Base-by-base conservation (phyloP, 2,797 vertebrate species). In the Salmo trutta region DNA sequence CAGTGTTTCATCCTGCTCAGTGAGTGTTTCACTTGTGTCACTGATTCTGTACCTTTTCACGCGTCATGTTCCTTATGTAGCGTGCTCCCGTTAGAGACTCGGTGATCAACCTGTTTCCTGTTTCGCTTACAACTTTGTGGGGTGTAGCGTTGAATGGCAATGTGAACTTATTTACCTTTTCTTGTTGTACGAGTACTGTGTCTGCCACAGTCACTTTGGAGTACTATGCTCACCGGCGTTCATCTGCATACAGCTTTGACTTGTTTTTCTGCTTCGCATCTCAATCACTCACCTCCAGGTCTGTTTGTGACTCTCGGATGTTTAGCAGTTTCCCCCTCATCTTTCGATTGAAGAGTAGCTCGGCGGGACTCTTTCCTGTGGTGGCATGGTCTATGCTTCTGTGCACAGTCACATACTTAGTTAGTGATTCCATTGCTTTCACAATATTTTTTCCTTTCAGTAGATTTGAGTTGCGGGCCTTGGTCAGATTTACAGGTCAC, bases 251-350 rank as follows among this genome's bases (percentile, higher is more conserved):
- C 0, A 69, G 33, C n/a, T 76, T 70, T 17, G 16, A 1, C 16
- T 74, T 78, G 24, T 31, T 73, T 47, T 84, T 77, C 27, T 74
- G 71, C 19, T 81, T 79, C n/a, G 77, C 56, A 52, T 85, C 79
- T 24, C 3, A 2, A 10, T 59, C 56, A 59, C 54, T 19, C 54
- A 21, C 54, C 54, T 73, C 31, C 53, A 70, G 71, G 0, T 75
- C 53, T 8, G 56, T 75, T 7, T 16, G 1, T 6, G 5, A 3
- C 14, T 64, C 56, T 16, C 1, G 51, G 2, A 52, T 16, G 17
- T 74, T 36, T 15, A 70, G 75, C 16, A 67, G 52, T 33, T 75
- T 81, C 5, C 73, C 51, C 31, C 76, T 21, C 12, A 68, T 64
- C 24, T 75, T 74, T 17, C 17, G 3, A 17, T 73, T 77, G 24